Conservation (phyloP, 1,140 invertebrate species). For the Campoletis sonorensis region DNA sequence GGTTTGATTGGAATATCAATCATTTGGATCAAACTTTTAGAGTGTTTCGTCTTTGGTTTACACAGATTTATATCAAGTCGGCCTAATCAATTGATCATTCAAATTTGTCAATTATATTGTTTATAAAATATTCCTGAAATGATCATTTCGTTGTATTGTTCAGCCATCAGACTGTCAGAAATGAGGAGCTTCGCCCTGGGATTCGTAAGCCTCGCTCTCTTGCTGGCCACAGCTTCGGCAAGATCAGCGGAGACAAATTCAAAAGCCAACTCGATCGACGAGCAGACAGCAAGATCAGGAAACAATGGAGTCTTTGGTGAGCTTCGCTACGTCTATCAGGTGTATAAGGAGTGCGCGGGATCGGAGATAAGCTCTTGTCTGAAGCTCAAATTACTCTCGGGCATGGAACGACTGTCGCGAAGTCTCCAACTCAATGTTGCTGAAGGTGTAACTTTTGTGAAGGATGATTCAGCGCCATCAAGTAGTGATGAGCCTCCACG, state of each 20-base stretch:
- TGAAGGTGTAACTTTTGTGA: conserved; percentile 85
- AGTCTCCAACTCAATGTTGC: conserved; percentile 80
- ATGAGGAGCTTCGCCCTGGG: conserved; percentile 63
- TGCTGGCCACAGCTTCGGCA: conserved; percentile 69
- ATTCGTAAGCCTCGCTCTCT: conserved; percentile 67
- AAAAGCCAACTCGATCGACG: conserved; percentile 73
- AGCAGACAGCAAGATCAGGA: conserved; percentile 68
- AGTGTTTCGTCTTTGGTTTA: neutral
- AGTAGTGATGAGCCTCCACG: conserved; percentile 70
- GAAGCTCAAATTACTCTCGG: conserved; percentile 85
- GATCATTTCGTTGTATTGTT: neutral
- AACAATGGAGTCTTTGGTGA: conserved; percentile 75
- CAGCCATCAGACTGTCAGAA: conserved; percentile 45
- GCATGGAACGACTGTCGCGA: conserved; percentile 83
- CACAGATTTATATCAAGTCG: neutral
- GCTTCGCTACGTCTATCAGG: conserved; percentile 77
- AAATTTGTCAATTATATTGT: too few species aligned
- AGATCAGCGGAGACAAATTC: conserved; percentile 74
- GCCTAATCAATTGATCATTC: neutral
- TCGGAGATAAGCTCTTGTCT: conserved; percentile 84
- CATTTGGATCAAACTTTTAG: neutral
- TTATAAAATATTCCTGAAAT: too few species aligned
- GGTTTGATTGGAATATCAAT: neutral
- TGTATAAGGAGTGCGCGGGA: conserved; percentile 86
- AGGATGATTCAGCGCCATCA: conserved; percentile 75